Base-by-base conservation (phyloP, 2,113 vertebrate species). In the Hiodon tergisus region DNA sequence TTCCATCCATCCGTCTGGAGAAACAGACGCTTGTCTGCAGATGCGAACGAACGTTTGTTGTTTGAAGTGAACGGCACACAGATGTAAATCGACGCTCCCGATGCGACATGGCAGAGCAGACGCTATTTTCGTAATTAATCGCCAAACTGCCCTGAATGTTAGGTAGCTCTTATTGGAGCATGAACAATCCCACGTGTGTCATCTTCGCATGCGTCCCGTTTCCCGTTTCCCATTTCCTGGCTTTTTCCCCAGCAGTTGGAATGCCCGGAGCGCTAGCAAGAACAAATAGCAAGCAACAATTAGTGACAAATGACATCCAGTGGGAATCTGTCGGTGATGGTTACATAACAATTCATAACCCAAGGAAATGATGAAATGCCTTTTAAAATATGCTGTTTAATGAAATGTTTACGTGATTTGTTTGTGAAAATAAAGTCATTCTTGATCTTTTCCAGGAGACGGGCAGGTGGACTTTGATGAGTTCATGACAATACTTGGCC, bases 401-500 rank as follows among this genome's bases (percentile, higher is more conserved):
- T 31, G 31, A 31, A 31, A 31, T 31, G 31, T 31, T 0, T 31
- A 31, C 31, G 31, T 31, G 31, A 31, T 11, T 63, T 3, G 58
- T 58, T 7, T 50, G 70, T 59, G 9, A 11, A 14, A 60, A 50
- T 71, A 60, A 6, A 46, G 31, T 48, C 31, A n/a, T 79, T 84
- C 31, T 31, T 31, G 31, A 31, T 77, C 80, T 78, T 0, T 87
- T 90, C 4, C 86, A 99, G 97, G 97, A 74, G 97, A 99, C 3
- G 97, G 97, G 78, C 97, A 98, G 87, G 97, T 99, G 85, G 96
- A 99, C 83, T 99, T 99, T 80, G 97, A 99, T 78, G 97, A 99
- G 86, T 99, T 99, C 85, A 97, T 99, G 96, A 99, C 96, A 61
- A 98, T 99, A 86, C 93, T 99, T 76, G 97, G 97, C 60, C 97